Percentiles rank a stretch among this genome's conserved stretches.
These are phyloP conservation scores for Sterna hirundo DNA, from an alignment of 2,113 vertebrate species.

Conservation along the genomic window DNA sequence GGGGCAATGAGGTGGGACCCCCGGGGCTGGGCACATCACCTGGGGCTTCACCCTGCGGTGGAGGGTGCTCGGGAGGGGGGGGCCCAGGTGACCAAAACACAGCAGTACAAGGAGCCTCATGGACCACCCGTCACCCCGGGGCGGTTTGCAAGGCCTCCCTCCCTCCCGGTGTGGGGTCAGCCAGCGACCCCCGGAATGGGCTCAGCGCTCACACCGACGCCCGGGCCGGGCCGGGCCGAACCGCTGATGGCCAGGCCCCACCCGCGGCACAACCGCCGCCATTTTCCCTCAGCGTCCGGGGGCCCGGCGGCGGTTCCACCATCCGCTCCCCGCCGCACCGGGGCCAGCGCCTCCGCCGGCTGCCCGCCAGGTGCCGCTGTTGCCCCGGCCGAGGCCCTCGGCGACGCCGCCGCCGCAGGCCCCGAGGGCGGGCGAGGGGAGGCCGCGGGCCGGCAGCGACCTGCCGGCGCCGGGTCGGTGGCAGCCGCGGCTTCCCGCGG, in stretches of 20 bases:
- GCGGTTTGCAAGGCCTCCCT: too few relatives aligned
- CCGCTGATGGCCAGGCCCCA: not conserved
- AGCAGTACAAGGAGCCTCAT: rapidly evolving
- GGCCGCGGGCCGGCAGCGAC: too few relatives aligned
- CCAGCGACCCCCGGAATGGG: not conserved
- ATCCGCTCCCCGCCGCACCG: not conserved
- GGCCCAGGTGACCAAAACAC: not conserved
- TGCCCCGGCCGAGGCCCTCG: not conserved
- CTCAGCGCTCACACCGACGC: not conserved
- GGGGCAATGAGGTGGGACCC: rapidly evolving
- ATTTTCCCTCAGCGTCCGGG: not conserved
- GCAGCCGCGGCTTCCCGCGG: not conserved
- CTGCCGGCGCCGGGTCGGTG: not conserved
- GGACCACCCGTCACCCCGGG: not conserved
- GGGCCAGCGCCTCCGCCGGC: not conserved
- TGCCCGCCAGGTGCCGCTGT: conserved; percentile 51
- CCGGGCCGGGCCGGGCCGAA: not conserved
- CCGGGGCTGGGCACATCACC: not conserved
- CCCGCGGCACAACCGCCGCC: not conserved
- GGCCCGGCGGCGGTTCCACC: not conserved
- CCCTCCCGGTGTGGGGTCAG: not conserved
- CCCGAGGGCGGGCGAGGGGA: not conserved
- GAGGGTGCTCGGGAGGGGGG: too few relatives aligned
- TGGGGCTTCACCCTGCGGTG: rapidly evolving
- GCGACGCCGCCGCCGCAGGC: not conserved